A percentile compares a stretch with the other conserved stretches of the same genome.
These are phyloP conservation scores for Xanthia togata DNA, from an alignment of 2,888 invertebrate species.

Conservation along the genomic window DNA sequence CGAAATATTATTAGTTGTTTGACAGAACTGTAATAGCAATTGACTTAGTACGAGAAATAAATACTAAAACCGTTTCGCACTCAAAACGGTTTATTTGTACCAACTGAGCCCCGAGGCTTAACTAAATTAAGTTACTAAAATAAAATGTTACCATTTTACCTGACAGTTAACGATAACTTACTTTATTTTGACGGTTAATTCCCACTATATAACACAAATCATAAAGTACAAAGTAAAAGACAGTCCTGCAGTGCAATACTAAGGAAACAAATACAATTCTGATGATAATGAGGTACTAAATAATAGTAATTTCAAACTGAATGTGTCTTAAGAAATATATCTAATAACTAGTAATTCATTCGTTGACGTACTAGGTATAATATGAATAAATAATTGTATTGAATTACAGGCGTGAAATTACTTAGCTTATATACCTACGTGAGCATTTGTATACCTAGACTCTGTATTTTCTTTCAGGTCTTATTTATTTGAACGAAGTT, in stretches of 20 bases:
- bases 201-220: conserved; percentile 46
- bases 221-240: conserved; percentile 52
- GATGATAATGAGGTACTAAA: conserved; percentile 70
- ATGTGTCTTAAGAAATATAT: conserved; percentile 68
- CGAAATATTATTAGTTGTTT: conserved; percentile 25
- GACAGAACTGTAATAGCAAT: conserved; percentile 49
- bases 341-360: conserved; percentile 61
- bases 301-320: conserved; percentile 71
- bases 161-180: conserved; percentile 32
- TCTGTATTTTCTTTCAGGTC: conserved; percentile 3
- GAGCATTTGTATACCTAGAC: not conserved
- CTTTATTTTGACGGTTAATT: conserved; percentile 43
- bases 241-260: conserved; percentile 55
- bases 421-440: conserved; percentile 2
- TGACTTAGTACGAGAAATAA: conserved; percentile 54
- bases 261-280: conserved; percentile 68
- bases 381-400: conserved; percentile 62
- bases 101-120: conserved; percentile 32
- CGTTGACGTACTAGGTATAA: conserved; percentile 54
- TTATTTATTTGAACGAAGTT: not conserved
- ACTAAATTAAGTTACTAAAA: conserved; percentile 61
- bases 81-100: conserved; percentile 25
- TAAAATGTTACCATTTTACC: conserved; percentile 49
- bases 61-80: conserved; percentile 24
- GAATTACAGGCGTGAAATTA: conserved; percentile 57